phyloP scores from a whole-genome alignment of 2,113 vertebrate genomes.

The Platichthys stellatus region DNA sequence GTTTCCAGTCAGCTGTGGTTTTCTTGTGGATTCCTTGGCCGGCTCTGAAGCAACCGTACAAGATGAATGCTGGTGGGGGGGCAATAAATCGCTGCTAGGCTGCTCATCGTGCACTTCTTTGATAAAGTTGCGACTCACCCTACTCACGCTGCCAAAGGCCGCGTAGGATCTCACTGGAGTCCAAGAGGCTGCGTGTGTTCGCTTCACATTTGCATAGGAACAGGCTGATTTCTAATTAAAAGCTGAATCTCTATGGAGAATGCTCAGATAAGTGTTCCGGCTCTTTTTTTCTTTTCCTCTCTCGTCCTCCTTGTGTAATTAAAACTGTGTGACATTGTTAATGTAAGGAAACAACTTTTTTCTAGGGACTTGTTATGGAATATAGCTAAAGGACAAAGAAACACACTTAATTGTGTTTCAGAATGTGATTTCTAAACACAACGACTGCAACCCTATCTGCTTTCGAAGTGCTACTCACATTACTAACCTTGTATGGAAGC shows the following conservation, averaged over 20 bases:
- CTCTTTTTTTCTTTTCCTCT: no score
- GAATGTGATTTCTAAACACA: no score
- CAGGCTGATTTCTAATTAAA: constrained; percentile 40
- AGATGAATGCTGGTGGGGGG: neutral
- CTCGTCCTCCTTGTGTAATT: neutral
- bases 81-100: constrained; percentile 30
- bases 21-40: neutral
- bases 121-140: constrained; percentile 15
- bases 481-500: no score
- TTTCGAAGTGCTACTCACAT: neutral
- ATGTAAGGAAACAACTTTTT: no score
- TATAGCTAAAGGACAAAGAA: no score
- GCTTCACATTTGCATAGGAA: constrained; percentile 27
- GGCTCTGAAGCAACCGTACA: neutral
- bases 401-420: no score
- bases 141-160: constrained; percentile 16
- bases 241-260: constrained; percentile 25
- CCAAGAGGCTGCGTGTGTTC: constrained; percentile 8
- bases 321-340: constrained; percentile 7
- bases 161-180: constrained; percentile 1
- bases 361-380: no score
- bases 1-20: neutral
- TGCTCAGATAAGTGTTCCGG: constrained; percentile 16
- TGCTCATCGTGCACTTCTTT: constrained; percentile 44
- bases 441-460: no score